These are phyloP conservation scores for Ictalurus furcatus DNA, from an alignment of 2,113 vertebrate genomes.

Conservation along the genomic window DNA sequence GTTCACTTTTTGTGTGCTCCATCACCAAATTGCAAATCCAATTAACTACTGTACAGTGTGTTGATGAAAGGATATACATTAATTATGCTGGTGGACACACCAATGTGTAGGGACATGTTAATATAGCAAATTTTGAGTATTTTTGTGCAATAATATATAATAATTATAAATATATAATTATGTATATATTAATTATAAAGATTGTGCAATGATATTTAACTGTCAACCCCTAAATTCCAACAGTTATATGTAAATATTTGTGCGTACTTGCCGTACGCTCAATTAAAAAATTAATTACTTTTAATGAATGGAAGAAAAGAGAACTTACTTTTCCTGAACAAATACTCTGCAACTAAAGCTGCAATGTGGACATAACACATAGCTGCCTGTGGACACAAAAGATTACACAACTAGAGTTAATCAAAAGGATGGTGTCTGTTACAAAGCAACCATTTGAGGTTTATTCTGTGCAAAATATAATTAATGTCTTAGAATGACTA, in stretches of 20 bases:
- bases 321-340: slow-evolving; percentile 92
- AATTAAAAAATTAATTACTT: background rate
- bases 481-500: background rate
- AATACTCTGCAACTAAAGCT: slow-evolving; percentile 92
- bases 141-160: no score
- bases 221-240: background rate
- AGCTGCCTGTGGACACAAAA: slow-evolving; percentile 67
- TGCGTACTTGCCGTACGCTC: background rate
- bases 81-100: background rate
- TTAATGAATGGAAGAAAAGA: background rate
- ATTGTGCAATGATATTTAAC: background rate
- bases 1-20: background rate
- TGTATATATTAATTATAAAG: no score
- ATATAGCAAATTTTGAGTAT: background rate
- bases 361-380: slow-evolving; percentile 96
- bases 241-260: background rate
- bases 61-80: background rate
- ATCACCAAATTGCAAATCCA: background rate
- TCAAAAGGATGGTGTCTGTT: background rate
- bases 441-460: background rate
- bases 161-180: no score
- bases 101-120: background rate
- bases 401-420: background rate
- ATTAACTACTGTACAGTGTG: background rate
- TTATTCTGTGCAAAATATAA: background rate